Evolutionary conservation across 2,797 vertebrate species (phyloP), one percentile per base, ranked within the genome.

Genomic region (Diglossa cyanea): DNA sequence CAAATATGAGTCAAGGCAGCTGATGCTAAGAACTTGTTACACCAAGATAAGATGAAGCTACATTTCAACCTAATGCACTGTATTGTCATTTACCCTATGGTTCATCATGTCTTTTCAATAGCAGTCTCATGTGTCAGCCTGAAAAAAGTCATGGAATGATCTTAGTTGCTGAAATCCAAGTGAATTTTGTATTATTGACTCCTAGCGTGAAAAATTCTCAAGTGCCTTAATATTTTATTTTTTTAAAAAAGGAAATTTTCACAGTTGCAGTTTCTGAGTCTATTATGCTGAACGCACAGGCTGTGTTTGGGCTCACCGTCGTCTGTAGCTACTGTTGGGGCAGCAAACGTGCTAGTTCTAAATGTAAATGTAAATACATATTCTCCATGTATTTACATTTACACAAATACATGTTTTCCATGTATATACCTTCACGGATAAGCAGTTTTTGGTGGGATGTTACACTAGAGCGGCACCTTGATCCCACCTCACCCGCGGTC

Each of bases 271-370:
- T 66, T 88, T 85, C 54, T 42, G 28, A 72, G 17, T 19, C 10
- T 28, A 0, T 39, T 47, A 16, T 1, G 4, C 47, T 11, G 63
- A 72, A 28, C 1, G 4, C n/a, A 5, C 9, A 4, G 1, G 14
- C 35, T 24, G 24, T 5, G 8, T 31, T 67, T 12, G 21, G 65
- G 48, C 26, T 68, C 39, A 11, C 6, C 17, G 25, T 0, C 26
- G 30, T 26, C 40, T 19, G 17, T 2, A 57, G 51, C 25, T 61
- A 0, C 42, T 20, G 6, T 2, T 0, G 0, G 82, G 55, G 19
- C 55, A 88, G 67, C 10, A n/a, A 48, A n/a, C 54, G 6, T 0
- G 1, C 26, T 4, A 9, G 11, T 25, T 13, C 25, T 58, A 13
- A 48, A 39, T 16, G 25, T 26, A 37, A 58, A 18, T 26, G 24